Conservation (phyloP, 2,113 vertebrate genomes). For the Urocitellus parryii region DNA sequence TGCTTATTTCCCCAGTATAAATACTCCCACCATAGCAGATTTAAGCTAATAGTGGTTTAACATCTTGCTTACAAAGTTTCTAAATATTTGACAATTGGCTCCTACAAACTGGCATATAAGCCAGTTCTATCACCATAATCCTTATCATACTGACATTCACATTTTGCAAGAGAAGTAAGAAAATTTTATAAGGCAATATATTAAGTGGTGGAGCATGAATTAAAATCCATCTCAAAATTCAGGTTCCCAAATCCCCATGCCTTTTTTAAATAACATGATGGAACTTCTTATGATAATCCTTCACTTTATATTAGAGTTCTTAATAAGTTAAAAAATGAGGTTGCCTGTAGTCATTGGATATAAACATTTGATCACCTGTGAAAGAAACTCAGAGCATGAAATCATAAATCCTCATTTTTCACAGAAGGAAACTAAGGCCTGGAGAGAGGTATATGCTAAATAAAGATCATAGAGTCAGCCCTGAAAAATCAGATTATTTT, state of each 20-base stretch:
- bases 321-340: conserved; percentile 22
- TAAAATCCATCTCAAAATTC: conserved; percentile 39
- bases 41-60: conserved; percentile 49
- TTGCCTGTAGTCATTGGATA: not conserved
- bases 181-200: conserved; percentile 9
- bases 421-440: not conserved
- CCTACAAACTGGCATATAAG: not conserved
- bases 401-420: not conserved
- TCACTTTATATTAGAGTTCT: conserved; percentile 4
- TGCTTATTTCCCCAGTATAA: conserved; percentile 29
- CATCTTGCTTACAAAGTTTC: conserved; percentile 34
- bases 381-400: not conserved
- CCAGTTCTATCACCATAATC: not conserved
- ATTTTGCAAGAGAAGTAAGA: conserved; percentile 34
- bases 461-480: not conserved
- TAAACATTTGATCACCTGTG: not conserved
- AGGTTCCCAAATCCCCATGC: conserved; percentile 33
- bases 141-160: not conserved
- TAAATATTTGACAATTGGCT: conserved; percentile 47
- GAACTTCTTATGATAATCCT: not conserved
- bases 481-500: not conserved
- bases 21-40: not conserved
- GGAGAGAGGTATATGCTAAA: not conserved
- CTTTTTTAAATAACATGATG: not conserved
- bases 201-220: conserved; percentile 28